Evolutionary conservation across 2,888 invertebrate genomes (phyloP), one percentile per base, ranked within the genome.

Genomic region (Saturnia pavonia): DNA sequence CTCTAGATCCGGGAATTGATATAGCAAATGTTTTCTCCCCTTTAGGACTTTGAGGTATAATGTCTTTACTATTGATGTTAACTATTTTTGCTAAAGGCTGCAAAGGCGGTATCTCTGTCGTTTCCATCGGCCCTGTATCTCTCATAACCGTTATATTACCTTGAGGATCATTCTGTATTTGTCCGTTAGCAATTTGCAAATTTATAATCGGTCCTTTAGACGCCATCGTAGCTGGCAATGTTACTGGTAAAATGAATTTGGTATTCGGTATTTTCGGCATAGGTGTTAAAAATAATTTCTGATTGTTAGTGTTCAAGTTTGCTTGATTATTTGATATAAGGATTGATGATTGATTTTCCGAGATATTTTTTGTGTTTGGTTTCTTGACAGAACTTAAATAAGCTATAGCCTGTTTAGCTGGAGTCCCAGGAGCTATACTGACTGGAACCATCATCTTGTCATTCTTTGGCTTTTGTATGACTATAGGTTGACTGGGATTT

Each of bases 141-240:
- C 94, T 89, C 93, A 95, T 94, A 70, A 96, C 95, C 71, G 95
- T 95, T 67, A 96, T 95, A 67, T 94, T 95, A 22, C 95, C 95
- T 81, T 95, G 95, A 42, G 92, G 94, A 78, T 95, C 95, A 78
- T 94, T 94, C 78, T 94, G 95, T 73, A 95, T 90, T 83, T 95
- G 95, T 6, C 95, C 95, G 85, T 96, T 96, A 34, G 95, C 94
- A 81, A 96, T 96, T 90, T 96, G 96, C 72, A 96, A 90, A 85
- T 96, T 96, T 72, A 96, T 95, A 77, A 95, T 94, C 68, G 95
- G 95, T 12, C 95, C 94, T 81, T 95, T 94, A 16, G 94, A 93
- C 14, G 94, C 91, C 91, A 95, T 95, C 0, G 95, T 94, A 2
- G 94, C 94, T 19, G 94, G 94, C 69, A 93, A 79, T 40, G 89